Conservation (phyloP, 1,140 invertebrate genomes). For the Drosophila pandora region DNA sequence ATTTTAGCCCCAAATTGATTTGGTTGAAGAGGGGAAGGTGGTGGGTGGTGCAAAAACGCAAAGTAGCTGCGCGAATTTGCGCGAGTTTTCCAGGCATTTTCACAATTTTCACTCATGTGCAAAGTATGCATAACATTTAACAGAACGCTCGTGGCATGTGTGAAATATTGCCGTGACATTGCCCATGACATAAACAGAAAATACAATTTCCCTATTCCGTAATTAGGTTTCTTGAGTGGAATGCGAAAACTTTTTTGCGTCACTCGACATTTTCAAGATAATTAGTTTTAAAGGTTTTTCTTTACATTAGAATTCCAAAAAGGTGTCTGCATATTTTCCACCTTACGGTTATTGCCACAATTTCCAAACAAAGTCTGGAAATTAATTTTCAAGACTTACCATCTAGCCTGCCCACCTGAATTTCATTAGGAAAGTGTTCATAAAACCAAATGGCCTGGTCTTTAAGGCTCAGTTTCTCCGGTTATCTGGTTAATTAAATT, state of each 20-base stretch:
- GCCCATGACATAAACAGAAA: slow-evolving; percentile 42
- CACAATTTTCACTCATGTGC: slow-evolving; percentile 52
- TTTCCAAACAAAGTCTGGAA: slow-evolving; percentile 3
- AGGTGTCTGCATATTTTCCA: neutral
- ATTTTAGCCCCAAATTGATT: slow-evolving; percentile 54
- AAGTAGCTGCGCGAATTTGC: slow-evolving; percentile 11
- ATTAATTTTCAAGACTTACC: slow-evolving; percentile 2
- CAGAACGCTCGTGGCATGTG: slow-evolving; percentile 22
- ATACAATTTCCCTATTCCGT: slow-evolving; percentile 19
- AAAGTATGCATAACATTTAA: slow-evolving; percentile 39
- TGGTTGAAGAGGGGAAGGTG: neutral
- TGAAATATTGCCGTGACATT: slow-evolving; percentile 40
- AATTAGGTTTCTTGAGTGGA: slow-evolving; percentile 32
- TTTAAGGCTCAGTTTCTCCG: neutral
- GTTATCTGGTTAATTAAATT: slow-evolving; percentile 21
- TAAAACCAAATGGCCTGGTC: slow-evolving; percentile 24
- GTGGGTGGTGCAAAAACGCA: neutral
- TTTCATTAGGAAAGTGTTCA: slow-evolving; percentile 39
- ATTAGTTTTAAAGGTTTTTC: slow-evolving; percentile 32
- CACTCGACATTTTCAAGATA: slow-evolving; percentile 14
- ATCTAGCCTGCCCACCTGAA: neutral
- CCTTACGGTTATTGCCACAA: slow-evolving; percentile 20
- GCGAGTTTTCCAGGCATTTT: slow-evolving; percentile 42
- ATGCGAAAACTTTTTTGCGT: slow-evolving; percentile 9
- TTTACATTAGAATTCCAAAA: slow-evolving; percentile 7